These are phyloP conservation scores for Mizuhopecten yessoensis DNA, from an alignment of 1,140 invertebrate species.

Conservation along the genomic window DNA sequence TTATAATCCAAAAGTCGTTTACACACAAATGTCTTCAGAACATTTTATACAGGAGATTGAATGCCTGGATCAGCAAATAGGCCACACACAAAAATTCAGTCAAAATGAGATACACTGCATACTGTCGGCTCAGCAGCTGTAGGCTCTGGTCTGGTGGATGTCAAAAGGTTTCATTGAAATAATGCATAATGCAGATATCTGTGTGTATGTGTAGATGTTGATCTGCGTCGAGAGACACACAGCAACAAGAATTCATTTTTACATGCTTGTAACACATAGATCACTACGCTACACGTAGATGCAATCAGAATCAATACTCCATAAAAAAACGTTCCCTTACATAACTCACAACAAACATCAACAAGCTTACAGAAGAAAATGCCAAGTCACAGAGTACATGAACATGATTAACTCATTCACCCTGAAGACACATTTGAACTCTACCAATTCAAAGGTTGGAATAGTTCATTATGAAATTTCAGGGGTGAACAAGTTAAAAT, in stretches of 20 bases:
- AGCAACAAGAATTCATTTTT: neutral
- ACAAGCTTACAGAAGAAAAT: neutral
- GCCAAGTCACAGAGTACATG: neutral
- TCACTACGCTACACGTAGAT: too few species aligned
- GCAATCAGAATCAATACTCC: neutral
- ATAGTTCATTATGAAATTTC: too few species aligned
- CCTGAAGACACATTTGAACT: too few species aligned
- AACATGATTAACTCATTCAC: too few species aligned
- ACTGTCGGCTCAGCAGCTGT: neutral
- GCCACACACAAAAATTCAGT: neutral
- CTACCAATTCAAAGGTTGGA: too few species aligned
- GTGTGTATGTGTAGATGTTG: neutral
- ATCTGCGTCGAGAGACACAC: neutral
- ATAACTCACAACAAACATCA: neutral
- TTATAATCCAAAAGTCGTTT: neutral
- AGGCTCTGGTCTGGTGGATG: neutral
- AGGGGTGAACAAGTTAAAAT: too few species aligned
- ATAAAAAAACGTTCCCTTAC: neutral
- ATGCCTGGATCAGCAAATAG: neutral
- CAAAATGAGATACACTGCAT: neutral
- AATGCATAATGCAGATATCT: neutral
- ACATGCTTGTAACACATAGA: slow-evolving; percentile 15
- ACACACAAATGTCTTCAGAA: neutral
- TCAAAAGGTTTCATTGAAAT: slow-evolving; percentile 32
- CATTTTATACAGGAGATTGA: neutral